Base-by-base conservation (phyloP, 2,888 invertebrate species). In the Caenorhabditis japonica region DNA sequence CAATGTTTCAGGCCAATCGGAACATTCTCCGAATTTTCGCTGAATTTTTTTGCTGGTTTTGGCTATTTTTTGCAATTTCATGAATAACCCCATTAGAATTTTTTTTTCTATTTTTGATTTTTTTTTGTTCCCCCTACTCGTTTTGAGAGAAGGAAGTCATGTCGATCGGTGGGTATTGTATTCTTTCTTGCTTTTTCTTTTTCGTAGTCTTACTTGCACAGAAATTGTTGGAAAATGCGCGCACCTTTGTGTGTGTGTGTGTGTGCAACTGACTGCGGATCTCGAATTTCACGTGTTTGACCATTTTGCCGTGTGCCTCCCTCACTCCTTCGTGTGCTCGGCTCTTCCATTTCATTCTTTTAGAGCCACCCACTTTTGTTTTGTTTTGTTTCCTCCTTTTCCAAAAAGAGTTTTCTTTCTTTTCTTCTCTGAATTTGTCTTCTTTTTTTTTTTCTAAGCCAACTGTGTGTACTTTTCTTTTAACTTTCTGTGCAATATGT, bases 281-380 rank as follows among this genome's bases (percentile, higher is more conserved):
- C 55, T 64, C 64, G 64, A 64, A 64, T 64, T 64, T 56, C 64
- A 64, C 64, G 55, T 64, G 64, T 64, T 64, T 64, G 64, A 64
- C 64, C 64, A 64, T 56, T 64, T 64, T 49, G 55, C 64, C 58
- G 21, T 34, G n/a, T n/a, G n/a, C n/a, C n/a, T n/a, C n/a, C n/a
- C n/a, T n/a, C n/a, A 30, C 30, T 30, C 7, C 30, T 44, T 34
- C 38, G 51, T 62, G 46, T 49, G 47, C 55, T 56, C 21, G 30
- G 46, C 47, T 4, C 15, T 47, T 17, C 52, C n/a, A n/a, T n/a
- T n/a, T 61, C 44, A 39, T 25, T 52, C 52, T 36, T 25, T 46
- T 39, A 19, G 36, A 38, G 30, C 33, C 25, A 7, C n/a, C 47
- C 47, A n/a, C n/a, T n/a, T n/a, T n/a, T n/a, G n/a, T 30, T 30